These are phyloP conservation scores for Erithacus rubecula DNA, from an alignment of 2,797 vertebrate species.

Conservation along the genomic window DNA sequence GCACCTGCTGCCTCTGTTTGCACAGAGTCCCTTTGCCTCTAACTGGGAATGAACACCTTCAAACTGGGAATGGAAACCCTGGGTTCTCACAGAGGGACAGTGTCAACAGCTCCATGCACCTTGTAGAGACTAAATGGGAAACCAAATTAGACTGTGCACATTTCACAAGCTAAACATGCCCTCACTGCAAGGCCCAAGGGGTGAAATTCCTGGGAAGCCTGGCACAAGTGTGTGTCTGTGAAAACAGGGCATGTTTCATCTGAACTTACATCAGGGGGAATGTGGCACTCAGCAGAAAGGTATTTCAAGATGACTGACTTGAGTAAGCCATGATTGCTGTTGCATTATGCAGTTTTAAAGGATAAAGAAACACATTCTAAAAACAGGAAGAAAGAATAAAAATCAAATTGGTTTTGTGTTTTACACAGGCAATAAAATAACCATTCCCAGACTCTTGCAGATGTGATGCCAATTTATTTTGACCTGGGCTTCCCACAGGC, in stretches of 20 bases:
- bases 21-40: background rate
- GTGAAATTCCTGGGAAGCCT: conserved; percentile 3
- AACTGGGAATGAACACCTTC: background rate
- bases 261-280: background rate
- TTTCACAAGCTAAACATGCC: background rate
- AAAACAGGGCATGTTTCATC: background rate
- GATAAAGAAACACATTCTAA: background rate
- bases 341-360: background rate
- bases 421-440: background rate
- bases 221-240: background rate
- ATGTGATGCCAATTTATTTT: background rate
- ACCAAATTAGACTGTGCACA: background rate
- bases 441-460: background rate
- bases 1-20: background rate
- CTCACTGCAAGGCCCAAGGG: background rate
- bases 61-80: background rate
- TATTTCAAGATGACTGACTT: background rate
- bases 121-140: background rate
- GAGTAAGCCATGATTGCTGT: background rate
- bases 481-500: background rate
- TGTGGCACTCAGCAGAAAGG: background rate
- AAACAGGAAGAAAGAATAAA: conserved; percentile 8
- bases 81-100: background rate
- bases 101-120: background rate
- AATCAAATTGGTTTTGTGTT: background rate